These are phyloP conservation scores for Caenorhabditis uteleia DNA, from an alignment of 2,888 invertebrate species.

Conservation along the genomic window DNA sequence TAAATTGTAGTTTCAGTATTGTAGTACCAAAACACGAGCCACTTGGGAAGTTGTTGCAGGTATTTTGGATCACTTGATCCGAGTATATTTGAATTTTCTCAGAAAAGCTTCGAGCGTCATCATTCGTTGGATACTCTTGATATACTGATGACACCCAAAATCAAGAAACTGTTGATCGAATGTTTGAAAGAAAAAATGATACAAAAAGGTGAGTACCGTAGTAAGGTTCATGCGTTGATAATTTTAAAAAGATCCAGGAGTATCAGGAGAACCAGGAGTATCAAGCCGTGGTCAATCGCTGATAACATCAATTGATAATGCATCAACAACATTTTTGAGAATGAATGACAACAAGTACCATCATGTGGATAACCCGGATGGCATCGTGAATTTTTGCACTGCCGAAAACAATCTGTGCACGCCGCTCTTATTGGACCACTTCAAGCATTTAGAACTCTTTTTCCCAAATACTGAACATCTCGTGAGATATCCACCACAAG, in stretches of 20 bases:
- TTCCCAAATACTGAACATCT: slow-evolving; percentile 40
- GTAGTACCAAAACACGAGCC: slow-evolving; percentile 37
- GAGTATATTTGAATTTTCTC: slow-evolving; percentile 3
- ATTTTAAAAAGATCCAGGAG: not conserved
- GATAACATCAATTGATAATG: slow-evolving; percentile 28
- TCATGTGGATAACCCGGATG: slow-evolving; percentile 31
- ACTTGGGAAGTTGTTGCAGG: slow-evolving; percentile 25
- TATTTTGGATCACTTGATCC: not conserved
- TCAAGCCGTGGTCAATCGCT: slow-evolving; percentile 30
- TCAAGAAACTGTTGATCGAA: slow-evolving; percentile 25
- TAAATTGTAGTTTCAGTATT: slow-evolving; percentile 42
- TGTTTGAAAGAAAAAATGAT: slow-evolving; percentile 34
- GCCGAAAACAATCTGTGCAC: slow-evolving; percentile 59
- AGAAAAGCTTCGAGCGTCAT: slow-evolving; percentile 27
- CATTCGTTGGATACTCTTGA: slow-evolving; percentile 29
- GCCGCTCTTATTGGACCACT: slow-evolving; percentile 48
- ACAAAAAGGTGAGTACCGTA: not conserved
- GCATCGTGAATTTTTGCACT: slow-evolving; percentile 57
- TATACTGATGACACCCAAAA: slow-evolving; percentile 30
- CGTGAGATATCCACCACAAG: slow-evolving; percentile 46
- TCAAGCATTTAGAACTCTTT: slow-evolving; percentile 40
- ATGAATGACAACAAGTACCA: slow-evolving; percentile 41
- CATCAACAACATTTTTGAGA: slow-evolving; percentile 34
- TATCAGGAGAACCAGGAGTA: slow-evolving; percentile 16
- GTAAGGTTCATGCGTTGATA: not conserved